Evolutionary conservation across 2,888 invertebrate species (phyloP), one percentile per base, ranked within the genome.

Genomic region (Trachelus stipa): DNA sequence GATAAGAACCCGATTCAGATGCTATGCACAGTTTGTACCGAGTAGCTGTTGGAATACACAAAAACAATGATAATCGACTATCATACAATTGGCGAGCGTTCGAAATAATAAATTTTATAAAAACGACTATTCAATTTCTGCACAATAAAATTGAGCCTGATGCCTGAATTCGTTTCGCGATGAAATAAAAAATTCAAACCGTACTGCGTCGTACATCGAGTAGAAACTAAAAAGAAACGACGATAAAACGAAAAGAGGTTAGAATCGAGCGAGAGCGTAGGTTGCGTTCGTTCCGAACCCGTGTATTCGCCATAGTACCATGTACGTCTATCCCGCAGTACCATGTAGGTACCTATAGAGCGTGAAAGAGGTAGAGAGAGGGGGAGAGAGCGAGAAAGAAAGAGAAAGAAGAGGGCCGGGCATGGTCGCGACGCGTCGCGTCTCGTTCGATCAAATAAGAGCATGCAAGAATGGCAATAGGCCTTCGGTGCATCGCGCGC

Each of bases 301-400:
- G 56, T 56, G 56, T 56, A 56, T 9, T 56, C 23, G 15, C 56
- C 23, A 23, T 56, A 23, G 56, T 56, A 23, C 56, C 23, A 56
- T 23, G 23, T 56, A 56, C 23, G 56, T 15, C 56, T 56, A 23
- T 56, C 23, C 56, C 23, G 56, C 23, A 56, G 56, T 56, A 56
- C 56, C 56, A 23, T 56, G 56, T 56, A 56, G 56, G 56, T 56
- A 56, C 56, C 23, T 56, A 56, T 56, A 73, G 76, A 56, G 23
- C 73, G 56, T 4, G 71, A 75, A 68, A 75, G 73, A 68, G 77
- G 68, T 56, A 73, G 68, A 75, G 34, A 34, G 34, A 34, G 34
- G 3, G 2, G 11, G 76, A 56, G 23, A n/a, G 68, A 69, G 69
- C 69, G 9, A 68, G 30, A 69, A 74, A 34, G 31, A 34, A 0